Percentiles rank a stretch among this genome's conserved stretches.
These are phyloP conservation scores for Asarcornis scutulata DNA, from an alignment of 2,113 vertebrate species.

Conservation along the genomic window DNA sequence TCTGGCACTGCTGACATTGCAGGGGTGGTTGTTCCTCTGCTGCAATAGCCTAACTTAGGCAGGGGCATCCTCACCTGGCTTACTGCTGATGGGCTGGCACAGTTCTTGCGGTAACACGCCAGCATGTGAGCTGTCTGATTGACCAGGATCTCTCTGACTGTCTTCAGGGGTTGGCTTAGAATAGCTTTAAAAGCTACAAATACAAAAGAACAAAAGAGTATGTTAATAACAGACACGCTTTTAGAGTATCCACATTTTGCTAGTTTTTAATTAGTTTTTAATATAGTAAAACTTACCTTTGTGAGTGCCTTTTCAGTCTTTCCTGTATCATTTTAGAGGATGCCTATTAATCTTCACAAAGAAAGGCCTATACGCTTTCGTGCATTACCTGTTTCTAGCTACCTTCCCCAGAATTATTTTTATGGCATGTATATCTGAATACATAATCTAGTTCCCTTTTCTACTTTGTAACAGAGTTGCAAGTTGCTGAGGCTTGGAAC, in stretches of 20 bases:
- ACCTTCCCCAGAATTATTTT: neutral
- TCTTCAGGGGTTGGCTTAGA: constrained; percentile 90
- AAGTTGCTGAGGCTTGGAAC: neutral
- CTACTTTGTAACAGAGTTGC: neutral
- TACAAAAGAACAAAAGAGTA: neutral
- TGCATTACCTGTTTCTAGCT: neutral
- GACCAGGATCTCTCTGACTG: constrained; percentile 88
- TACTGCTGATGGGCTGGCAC: constrained; percentile 84
- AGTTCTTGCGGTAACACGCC: constrained; percentile 93
- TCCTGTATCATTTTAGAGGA: neutral
- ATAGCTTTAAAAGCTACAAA: constrained; percentile 89
- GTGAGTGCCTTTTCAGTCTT: neutral
- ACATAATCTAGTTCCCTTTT: neutral
- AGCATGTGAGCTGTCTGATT: constrained; percentile 94
- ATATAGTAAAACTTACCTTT: too few species aligned
- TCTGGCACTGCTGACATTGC: neutral
- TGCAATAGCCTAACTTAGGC: neutral
- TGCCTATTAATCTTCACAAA: neutral
- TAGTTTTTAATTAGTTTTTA: neutral
- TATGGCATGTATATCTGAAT: neutral
- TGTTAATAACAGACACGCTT: neutral
- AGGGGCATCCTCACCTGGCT: constrained; percentile 84
- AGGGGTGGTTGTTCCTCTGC: neutral
- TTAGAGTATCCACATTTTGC: neutral
- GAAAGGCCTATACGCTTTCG: neutral